phyloP scores from a whole-genome alignment of 2,113 vertebrate species.

The Tricholaema leucomelas region DNA sequence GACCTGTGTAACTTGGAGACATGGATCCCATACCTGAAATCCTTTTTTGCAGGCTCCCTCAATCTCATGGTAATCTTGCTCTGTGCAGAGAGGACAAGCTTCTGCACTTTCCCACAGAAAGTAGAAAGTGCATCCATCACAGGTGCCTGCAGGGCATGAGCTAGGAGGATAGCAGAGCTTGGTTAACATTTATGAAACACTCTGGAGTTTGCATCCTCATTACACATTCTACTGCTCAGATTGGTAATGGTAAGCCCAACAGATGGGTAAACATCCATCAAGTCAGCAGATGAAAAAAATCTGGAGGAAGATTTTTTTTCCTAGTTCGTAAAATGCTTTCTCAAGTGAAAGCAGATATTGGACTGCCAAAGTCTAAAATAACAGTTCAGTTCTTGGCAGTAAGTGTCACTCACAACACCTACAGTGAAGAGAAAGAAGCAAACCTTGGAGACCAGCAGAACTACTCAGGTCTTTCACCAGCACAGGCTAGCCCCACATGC shows the following conservation, averaged over 20 bases:
- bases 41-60: conserved; percentile 92
- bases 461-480: neutral
- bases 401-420: neutral
- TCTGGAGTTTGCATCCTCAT: neutral
- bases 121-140: conserved; percentile 91
- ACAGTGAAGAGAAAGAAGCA: neutral
- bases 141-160: conserved; percentile 91
- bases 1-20: neutral
- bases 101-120: conserved; percentile 95
- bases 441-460: neutral
- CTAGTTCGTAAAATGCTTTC: neutral
- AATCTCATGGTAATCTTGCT: conserved; percentile 90
- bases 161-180: conserved; percentile 65
- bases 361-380: neutral
- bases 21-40: conserved; percentile 80
- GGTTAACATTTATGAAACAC: neutral
- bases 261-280: neutral
- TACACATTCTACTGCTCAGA: neutral
- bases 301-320: neutral
- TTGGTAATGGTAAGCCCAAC: neutral
- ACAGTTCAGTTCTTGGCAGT: neutral
- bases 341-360: neutral
- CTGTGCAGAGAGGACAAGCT: conserved; percentile 91
- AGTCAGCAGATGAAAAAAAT: neutral
- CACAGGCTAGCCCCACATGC: accelerated